Conservation (phyloP, 2,113 vertebrate genomes). For the Zosterops hypoxanthus region DNA sequence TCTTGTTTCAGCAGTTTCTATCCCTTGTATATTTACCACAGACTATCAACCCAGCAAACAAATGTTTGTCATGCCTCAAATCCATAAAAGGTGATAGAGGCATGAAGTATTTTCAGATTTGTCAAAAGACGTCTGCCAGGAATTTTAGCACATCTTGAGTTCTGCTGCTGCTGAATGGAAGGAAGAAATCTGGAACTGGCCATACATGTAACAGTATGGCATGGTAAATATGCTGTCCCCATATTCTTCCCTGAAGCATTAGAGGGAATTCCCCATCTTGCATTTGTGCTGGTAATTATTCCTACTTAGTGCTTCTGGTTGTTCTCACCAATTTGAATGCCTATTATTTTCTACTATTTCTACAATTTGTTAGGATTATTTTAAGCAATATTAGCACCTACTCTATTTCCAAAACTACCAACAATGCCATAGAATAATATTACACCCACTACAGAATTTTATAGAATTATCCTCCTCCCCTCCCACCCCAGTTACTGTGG, state of each 20-base stretch:
- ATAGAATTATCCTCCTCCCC: neutral
- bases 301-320: neutral
- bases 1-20: neutral
- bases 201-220: neutral
- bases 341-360: neutral
- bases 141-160: neutral
- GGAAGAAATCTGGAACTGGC: neutral
- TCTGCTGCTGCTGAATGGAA: neutral
- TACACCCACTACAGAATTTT: neutral
- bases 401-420: neutral
- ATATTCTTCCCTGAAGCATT: neutral
- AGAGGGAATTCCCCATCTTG: neutral
- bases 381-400: neutral
- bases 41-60: neutral
- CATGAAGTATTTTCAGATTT: neutral
- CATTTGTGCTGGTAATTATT: neutral
- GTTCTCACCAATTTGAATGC: neutral
- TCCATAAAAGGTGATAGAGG: neutral
- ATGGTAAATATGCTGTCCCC: neutral
- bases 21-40: neutral
- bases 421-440: neutral
- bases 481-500: fast-evolving
- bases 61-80: neutral
- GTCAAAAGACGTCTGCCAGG: neutral
- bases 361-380: neutral